These are phyloP conservation scores for Chymomyza fuscimana DNA, from an alignment of 2,888 invertebrate genomes.

Conservation along the genomic window DNA sequence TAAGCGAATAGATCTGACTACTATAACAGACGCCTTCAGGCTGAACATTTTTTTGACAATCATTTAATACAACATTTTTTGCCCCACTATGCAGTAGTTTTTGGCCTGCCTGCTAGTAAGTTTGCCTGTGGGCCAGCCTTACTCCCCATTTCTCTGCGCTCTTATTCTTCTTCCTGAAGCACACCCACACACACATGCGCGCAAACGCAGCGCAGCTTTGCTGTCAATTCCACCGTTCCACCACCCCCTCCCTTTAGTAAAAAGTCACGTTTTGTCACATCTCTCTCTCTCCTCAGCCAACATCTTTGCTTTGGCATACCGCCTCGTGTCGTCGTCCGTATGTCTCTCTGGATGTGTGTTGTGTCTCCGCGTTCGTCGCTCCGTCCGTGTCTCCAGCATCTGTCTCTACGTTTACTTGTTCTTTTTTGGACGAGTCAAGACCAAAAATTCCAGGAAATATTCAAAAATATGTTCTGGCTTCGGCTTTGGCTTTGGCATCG, in stretches of 20 bases:
- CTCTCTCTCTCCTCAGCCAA: conserved; percentile 33
- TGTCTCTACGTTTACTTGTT: neutral
- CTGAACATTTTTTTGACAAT: too few relatives aligned
- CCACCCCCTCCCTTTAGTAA: neutral
- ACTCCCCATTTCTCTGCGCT: neutral
- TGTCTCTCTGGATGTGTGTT: too few relatives aligned
- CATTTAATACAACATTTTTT: neutral
- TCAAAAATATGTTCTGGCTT: conserved; percentile 65
- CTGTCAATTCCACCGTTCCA: conserved; percentile 25
- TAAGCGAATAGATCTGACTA: too few relatives aligned
- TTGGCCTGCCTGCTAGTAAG: conserved; percentile 20
- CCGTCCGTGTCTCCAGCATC: neutral
- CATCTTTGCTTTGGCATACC: too few relatives aligned
- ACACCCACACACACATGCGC: conserved; percentile 5
- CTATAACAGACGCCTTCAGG: too few relatives aligned
- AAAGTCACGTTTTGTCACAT: conserved; percentile 60
- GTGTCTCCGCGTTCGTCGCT: too few relatives aligned
- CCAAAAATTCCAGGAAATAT: conserved; percentile 71
- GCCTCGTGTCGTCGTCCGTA: too few relatives aligned
- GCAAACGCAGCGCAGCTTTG: conserved; percentile 12
- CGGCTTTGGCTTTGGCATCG: too few relatives aligned
- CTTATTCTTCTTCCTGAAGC: conserved; percentile 4
- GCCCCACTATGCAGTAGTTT: conserved; percentile 39
- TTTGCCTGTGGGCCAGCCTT: conserved; percentile 16
- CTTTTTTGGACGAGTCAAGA: conserved; percentile 37